phyloP scores from a whole-genome alignment of 2,888 invertebrate species.

The Drosophila conformis region DNA sequence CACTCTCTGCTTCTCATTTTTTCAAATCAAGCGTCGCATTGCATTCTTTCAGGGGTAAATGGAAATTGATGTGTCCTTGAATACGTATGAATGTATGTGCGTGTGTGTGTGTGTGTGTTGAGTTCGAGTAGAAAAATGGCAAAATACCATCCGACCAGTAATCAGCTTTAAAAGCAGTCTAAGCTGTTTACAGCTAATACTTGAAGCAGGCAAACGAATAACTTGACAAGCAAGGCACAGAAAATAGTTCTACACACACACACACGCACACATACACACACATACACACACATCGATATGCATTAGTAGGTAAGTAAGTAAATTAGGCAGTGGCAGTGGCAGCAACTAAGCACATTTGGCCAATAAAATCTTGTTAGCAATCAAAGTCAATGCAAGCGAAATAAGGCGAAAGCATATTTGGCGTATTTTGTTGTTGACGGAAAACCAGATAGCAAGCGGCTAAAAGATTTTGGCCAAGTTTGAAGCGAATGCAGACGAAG shows the following conservation, averaged over 20 bases:
- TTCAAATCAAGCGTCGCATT: conserved; percentile 7
- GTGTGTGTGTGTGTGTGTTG: background rate
- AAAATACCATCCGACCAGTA: conserved; percentile 3
- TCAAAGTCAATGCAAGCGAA: conserved; percentile 34
- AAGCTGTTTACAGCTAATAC: conserved; percentile 19
- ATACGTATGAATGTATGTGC: background rate
- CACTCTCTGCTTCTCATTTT: conserved; percentile 6
- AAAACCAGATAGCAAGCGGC: conserved; percentile 48
- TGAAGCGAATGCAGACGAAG: conserved; percentile 8
- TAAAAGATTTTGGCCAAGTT: conserved; percentile 38
- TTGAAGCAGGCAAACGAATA: background rate
- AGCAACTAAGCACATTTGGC: conserved; percentile 27
- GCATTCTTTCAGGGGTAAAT: conserved; percentile 10
- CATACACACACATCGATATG: background rate
- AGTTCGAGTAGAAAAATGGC: background rate
- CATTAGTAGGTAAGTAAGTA: conserved; percentile 10
- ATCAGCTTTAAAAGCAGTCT: conserved; percentile 27
- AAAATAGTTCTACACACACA: background rate
- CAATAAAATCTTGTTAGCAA: conserved; percentile 66
- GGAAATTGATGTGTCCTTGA: conserved; percentile 26
- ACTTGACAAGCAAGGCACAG: background rate
- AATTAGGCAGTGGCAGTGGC: conserved; percentile 26
- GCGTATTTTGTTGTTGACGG: background rate
- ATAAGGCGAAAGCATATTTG: conserved; percentile 21
- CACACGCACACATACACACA: background rate